Base-by-base conservation (phyloP, 2,888 invertebrate genomes). In the Fragum whitleyi region DNA sequence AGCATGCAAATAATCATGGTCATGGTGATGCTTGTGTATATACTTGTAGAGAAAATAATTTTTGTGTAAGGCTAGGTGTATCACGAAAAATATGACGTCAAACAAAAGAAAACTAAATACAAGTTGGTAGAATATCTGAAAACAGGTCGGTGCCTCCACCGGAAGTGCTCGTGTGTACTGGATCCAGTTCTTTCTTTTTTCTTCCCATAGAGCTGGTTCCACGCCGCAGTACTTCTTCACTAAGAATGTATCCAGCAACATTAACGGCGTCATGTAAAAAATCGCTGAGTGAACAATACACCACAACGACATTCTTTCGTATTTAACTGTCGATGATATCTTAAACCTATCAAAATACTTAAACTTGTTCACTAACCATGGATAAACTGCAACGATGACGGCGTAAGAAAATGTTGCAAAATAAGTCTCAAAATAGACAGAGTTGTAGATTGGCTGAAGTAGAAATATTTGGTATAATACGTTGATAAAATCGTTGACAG, bases 341-440 rank as follows among this genome's bases (percentile, higher is more conserved):
- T 92, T 92, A 77, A 86, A 92, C 11, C 79, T 78, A 21, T 90
- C 83, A n/a, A 92, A 80, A 21, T n/a, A 70, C 26, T 71, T 42
- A 2, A 90, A 74, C 69, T 87, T 87, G 62, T 87, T 83, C 11
- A 89, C 65, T 11, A 83, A 28, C 68, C 86, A 90, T 5, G 91
- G 91, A 61, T 89, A 88, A 0, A 88, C 42, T 0, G 85, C 80
- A 6, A 90, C 86, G 21, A 91, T 73, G 11, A 87, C 29, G 0
- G 84, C 83, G 53, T 91, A 92, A 39, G 83, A 85, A 19, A 89
- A 69, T 0, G 90, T 90, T 0, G 89, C 86, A 71, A 84, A 90
- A 84, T 85, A 87, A 3, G 91, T 92, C 75, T 92, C 92, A 77
- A 92, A 92, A 81, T 92, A 92, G 21, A 90, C 92, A 1, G 87